phyloP scores from a whole-genome alignment of 2,113 vertebrate species.

The Sigmodon hispidus region DNA sequence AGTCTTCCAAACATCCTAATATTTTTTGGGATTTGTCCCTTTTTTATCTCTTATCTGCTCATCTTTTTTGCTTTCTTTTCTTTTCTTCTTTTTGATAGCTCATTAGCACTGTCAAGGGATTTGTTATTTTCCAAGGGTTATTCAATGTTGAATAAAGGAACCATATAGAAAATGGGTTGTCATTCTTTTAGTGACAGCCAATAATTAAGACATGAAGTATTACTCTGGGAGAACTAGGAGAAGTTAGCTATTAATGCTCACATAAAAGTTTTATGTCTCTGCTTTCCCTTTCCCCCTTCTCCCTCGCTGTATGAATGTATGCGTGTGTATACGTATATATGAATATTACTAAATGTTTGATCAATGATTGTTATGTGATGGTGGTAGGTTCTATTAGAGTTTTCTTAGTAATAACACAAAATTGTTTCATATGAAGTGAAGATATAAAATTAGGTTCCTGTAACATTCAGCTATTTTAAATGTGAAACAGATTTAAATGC shows the following conservation, averaged over 20 bases:
- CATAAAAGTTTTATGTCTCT: neutral
- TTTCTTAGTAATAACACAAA: slow-evolving; percentile 23
- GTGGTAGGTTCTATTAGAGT: neutral
- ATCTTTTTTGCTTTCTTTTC: neutral
- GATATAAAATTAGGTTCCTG: neutral
- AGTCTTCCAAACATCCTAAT: neutral
- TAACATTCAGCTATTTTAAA: slow-evolving; percentile 34
- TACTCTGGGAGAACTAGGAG: neutral
- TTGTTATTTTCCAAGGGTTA: slow-evolving; percentile 13
- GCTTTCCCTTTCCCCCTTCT: neutral
- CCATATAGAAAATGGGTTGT: neutral
- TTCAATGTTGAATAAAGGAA: neutral
- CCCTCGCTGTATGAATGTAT: neutral
- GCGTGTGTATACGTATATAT: neutral
- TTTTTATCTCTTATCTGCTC: neutral
- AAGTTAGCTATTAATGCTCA: neutral
- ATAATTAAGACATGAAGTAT: slow-evolving; percentile 1
- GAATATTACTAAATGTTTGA: neutral
- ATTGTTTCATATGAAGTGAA: slow-evolving; percentile 25
- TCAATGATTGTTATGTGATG: slow-evolving; percentile 25
- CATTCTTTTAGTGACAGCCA: neutral
- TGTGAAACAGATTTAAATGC: slow-evolving; percentile 23
- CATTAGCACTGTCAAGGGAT: slow-evolving; percentile 4
- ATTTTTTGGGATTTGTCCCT: neutral
- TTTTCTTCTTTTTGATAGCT: neutral